Conservation (phyloP, 2,888 invertebrate species). For the Drosophila hamatofila region DNA sequence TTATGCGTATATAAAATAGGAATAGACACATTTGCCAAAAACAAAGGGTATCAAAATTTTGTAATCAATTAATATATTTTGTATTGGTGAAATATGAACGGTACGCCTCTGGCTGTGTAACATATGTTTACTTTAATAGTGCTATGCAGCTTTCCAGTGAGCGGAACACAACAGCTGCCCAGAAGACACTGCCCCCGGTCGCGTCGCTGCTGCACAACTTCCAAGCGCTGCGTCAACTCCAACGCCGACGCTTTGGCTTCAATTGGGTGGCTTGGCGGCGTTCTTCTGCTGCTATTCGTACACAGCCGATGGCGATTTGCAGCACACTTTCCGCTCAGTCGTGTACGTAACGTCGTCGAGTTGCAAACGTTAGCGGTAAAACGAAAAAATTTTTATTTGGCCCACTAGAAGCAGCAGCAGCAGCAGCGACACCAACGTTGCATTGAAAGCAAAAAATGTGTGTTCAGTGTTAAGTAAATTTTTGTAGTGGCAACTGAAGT, state of each 20-base stretch:
- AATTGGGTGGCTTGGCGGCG: constrained; percentile 45
- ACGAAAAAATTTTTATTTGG: constrained; percentile 27
- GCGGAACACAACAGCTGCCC: constrained; percentile 42
- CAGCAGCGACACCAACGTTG: constrained; percentile 47
- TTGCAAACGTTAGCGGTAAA: constrained; percentile 72
- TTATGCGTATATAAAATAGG: neutral
- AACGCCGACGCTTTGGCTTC: constrained; percentile 75
- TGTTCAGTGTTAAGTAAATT: constrained; percentile 53
- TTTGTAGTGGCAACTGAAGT: constrained; percentile 42
- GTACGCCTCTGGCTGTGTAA: constrained; percentile 32
- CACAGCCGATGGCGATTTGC: constrained; percentile 43
- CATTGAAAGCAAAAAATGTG: constrained; percentile 48
- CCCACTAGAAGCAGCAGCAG: constrained; percentile 46
- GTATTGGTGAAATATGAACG: neutral
- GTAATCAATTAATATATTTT: neutral
- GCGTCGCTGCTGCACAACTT: constrained; percentile 52
- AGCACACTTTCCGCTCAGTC: constrained; percentile 71
- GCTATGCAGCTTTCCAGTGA: constrained; percentile 41
- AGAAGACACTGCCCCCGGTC: constrained; percentile 32
- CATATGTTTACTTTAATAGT: constrained; percentile 37
- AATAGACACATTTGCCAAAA: neutral
- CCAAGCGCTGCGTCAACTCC: constrained; percentile 79
- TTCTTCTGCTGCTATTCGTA: constrained; percentile 56
- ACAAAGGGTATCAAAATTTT: neutral
- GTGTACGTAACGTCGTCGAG: constrained; percentile 83